These are phyloP conservation scores for Trochalopteron elliotii DNA, from an alignment of 2,113 vertebrate species.

Conservation along the genomic window DNA sequence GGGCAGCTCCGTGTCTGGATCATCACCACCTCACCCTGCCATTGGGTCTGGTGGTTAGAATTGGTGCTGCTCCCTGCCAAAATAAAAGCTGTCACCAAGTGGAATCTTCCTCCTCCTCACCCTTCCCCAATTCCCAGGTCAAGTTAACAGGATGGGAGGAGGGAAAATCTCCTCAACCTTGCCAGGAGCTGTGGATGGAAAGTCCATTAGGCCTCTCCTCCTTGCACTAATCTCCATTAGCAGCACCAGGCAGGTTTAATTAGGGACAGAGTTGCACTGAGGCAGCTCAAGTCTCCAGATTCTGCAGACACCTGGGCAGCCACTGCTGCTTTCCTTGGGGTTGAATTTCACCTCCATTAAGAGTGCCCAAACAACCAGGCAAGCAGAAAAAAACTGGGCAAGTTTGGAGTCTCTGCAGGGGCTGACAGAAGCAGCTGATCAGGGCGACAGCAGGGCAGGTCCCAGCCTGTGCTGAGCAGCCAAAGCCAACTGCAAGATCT, in stretches of 20 bases:
- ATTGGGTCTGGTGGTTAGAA: accelerated
- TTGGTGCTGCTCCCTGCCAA: neutral
- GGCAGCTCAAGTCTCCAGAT: neutral
- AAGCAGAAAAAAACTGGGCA: neutral
- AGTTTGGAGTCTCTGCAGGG: neutral
- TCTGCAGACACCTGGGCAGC: neutral
- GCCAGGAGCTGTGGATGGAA: neutral
- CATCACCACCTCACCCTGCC: accelerated
- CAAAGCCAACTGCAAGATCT: neutral
- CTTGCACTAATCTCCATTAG: neutral
- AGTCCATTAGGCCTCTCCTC: neutral
- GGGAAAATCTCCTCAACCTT: neutral
- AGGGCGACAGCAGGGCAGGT: accelerated
- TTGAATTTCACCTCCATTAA: neutral
- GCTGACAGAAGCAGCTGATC: neutral
- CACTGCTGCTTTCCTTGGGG: accelerated
- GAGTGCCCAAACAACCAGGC: accelerated
- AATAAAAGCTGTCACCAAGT: accelerated
- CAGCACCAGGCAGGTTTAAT: neutral
- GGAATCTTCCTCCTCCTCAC: neutral
- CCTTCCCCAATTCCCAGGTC: neutral
- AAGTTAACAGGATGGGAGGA: neutral
- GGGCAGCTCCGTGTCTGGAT: neutral
- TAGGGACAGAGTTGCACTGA: neutral
- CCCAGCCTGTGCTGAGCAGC: neutral